These are phyloP conservation scores for Agelas oroides DNA, from an alignment of 37 sponge, comb jelly and placozoan genomes.

Conservation along the genomic window DNA sequence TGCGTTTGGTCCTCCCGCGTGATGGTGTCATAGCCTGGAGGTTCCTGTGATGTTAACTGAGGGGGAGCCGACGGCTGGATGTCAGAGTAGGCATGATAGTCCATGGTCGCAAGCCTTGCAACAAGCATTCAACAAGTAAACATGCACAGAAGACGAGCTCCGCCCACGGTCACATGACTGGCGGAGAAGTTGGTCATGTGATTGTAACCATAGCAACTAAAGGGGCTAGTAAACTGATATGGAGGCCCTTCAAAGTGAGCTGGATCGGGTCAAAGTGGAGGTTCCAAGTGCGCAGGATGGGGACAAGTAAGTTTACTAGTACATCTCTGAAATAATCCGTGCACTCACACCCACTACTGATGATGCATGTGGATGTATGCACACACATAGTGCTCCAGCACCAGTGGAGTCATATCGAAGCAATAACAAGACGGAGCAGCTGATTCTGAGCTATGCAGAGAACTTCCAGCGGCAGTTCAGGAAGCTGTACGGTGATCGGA, in stretches of 20 bases:
- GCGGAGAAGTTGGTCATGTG: not conserved
- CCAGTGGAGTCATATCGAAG: slow-evolving; percentile 69
- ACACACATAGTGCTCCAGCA: too few relatives aligned
- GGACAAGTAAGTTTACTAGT: too few relatives aligned
- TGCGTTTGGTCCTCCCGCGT: not conserved
- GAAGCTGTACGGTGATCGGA: slow-evolving; percentile 93
- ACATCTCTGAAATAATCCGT: too few relatives aligned
- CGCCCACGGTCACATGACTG: not conserved
- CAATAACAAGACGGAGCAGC: slow-evolving; percentile 85
- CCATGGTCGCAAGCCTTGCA: too few relatives aligned
- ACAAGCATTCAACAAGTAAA: too few relatives aligned
- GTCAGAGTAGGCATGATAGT: not conserved
- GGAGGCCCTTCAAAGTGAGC: slow-evolving; percentile 5
- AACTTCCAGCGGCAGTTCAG: slow-evolving; percentile 95
- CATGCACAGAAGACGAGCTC: too few relatives aligned
- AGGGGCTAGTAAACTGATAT: not conserved
- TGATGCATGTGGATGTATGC: too few relatives aligned
- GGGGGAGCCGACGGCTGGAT: slow-evolving; percentile 21
- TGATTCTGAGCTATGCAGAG: slow-evolving; percentile 78
- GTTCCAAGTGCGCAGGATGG: not conserved
- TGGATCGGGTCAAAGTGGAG: slow-evolving; percentile 21
- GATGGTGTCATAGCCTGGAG: slow-evolving; percentile 35
- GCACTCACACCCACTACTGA: too few relatives aligned
- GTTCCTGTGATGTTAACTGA: not conserved
- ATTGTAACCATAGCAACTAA: slow-evolving; percentile 4